Percentiles rank a stretch among this genome's conserved stretches.
These are phyloP conservation scores for Pediacus dermestoides DNA, from an alignment of 2,888 invertebrate species.

Conservation along the genomic window DNA sequence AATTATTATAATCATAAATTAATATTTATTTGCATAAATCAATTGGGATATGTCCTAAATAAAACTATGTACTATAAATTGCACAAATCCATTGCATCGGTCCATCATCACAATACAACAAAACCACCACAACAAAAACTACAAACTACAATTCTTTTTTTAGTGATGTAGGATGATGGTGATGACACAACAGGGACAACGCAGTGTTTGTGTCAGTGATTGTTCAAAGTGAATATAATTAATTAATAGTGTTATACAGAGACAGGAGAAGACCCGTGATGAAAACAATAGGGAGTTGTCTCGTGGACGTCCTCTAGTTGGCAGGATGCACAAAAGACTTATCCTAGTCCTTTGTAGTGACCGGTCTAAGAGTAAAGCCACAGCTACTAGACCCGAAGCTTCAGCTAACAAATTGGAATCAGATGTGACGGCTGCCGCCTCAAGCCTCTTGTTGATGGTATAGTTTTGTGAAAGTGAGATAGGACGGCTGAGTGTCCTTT, in stretches of 20 bases:
- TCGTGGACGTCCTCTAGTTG: constrained; percentile 30
- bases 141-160: too few relatives aligned
- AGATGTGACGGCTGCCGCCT: constrained; percentile 28
- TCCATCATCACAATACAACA: too few relatives aligned
- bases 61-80: too few relatives aligned
- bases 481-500: too few relatives aligned
- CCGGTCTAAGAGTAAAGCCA: constrained; percentile 25
- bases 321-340: constrained; percentile 35
- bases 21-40: too few relatives aligned
- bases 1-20: too few relatives aligned
- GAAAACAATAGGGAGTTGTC: constrained; percentile 25
- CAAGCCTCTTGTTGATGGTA: constrained; percentile 20
- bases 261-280: constrained; percentile 21
- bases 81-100: too few relatives aligned
- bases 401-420: constrained; percentile 21
- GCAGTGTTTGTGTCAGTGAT: constrained; percentile 33
- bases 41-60: too few relatives aligned
- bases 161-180: too few relatives aligned
- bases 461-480: too few relatives aligned
- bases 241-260: constrained; percentile 37
- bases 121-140: too few relatives aligned
- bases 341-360: constrained; percentile 36
- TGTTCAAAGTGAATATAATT: constrained; percentile 34
- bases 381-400: constrained; percentile 12
- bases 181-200: too few relatives aligned